Conservation (phyloP, 2,113 vertebrate species). For the Amazona vittata region DNA sequence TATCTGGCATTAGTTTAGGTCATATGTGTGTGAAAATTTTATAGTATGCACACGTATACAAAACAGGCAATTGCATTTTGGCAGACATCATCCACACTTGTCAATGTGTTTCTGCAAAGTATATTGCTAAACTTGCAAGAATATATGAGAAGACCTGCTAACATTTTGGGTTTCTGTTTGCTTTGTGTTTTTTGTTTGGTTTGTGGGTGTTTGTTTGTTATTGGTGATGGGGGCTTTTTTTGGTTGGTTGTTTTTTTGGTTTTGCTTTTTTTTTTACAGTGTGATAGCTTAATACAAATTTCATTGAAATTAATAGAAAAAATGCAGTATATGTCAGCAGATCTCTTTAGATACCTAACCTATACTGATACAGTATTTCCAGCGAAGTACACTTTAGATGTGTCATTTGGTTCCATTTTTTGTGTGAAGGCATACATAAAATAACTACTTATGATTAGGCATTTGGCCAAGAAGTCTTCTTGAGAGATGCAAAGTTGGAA, state of each 20-base stretch:
- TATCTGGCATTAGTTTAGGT: constrained; percentile 22
- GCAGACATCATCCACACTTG: neutral
- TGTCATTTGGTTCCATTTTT: neutral
- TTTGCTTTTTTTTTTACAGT: neutral
- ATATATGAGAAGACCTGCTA: neutral
- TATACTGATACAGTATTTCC: neutral
- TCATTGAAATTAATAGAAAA: neutral
- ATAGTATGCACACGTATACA: neutral
- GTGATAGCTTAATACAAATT: neutral
- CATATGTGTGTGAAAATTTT: constrained; percentile 15
- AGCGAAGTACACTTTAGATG: neutral
- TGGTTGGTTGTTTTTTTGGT: neutral
- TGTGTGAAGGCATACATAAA: constrained; percentile 8
- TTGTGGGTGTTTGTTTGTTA: neutral
- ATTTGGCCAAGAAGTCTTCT: constrained; percentile 38
- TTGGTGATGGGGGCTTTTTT: neutral
- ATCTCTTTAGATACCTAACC: neutral
- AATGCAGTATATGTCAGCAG: neutral
- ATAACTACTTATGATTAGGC: constrained; percentile 36
- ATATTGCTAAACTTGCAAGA: neutral
- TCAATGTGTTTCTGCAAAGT: neutral
- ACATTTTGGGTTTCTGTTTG: neutral
- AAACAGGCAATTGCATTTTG: neutral
- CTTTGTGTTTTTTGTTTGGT: neutral
- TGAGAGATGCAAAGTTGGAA: constrained; percentile 51